Base-by-base conservation (phyloP, 2,113 vertebrate species). In the Psettodes erumei region DNA sequence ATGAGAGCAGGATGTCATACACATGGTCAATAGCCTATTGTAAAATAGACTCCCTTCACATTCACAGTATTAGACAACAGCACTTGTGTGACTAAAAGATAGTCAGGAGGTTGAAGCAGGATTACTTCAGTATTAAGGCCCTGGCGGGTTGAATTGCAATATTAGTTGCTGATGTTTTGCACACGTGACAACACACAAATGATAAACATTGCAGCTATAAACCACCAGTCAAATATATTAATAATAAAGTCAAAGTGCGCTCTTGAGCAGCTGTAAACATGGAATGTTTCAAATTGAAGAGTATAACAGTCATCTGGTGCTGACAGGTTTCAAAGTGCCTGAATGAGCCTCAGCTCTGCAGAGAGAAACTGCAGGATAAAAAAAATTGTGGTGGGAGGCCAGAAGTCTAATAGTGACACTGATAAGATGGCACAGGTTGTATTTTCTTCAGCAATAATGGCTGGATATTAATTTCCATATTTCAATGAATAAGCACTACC, bases 291-390 rank as follows among this genome's bases (percentile, higher is more conserved):
- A 60, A 71, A 85, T 64, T 77, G 77, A 65, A 23, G 33, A 61
- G 45, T 42, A 32, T 86, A 85, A 91, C 90, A 89, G 91, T 89
- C 76, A 40, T 74, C 28, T 63, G 79, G 77, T 68, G 63, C 85
- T 40, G n/a, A 48, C 11, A 51, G 54, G 47, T 72, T 55, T 80
- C 21, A 66, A 58, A 81, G 73, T 68, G 69, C 42, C 63, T 78
- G 54, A 59, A 62, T 37, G 19, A 32, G 66, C 47, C 60, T 55
- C 23, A 21, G 32, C 19, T 71, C 47, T 45, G 50, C 47, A 65
- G 43, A 54, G 9, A 51, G 60, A 40, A 53, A 48, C 25, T 68
- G 54, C 15, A 19, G 21, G n/a, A 0, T 11, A 23, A 23, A 16
- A 21, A 45, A 51, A 45, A 38, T 30, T 32, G 3, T 56, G 45